Evolutionary conservation across 2,888 invertebrate species (phyloP), one percentile per base, ranked within the genome.

Genomic region (Heliconius ethilla): DNA sequence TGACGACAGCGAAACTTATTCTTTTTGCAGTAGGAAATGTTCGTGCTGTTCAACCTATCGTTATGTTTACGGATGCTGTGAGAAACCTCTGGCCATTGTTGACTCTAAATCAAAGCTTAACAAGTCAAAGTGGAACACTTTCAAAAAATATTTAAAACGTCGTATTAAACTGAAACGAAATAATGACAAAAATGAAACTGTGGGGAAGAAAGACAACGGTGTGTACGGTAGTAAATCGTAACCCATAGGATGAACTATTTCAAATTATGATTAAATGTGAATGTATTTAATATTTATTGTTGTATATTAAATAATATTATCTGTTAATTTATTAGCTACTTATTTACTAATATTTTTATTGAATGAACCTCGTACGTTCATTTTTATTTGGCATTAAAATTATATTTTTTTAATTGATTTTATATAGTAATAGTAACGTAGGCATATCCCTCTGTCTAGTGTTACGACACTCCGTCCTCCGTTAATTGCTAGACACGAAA

Each of bases 51-150:
- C 89, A 1, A 82, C 82, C 10, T 81, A 83, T 67, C 78, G 81
- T n/a, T 85, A 83, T 55, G 76, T 84, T n/a, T 76, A 83, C n/a
- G 83, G 85, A 27, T 82, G 80, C 73, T 83, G 77, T 72, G 84
- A 86, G 70, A 87, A 82, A 83, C 92, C 92, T 6, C 89, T 87
- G 80, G 81, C 83, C 25, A 92, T 92, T 70, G 86, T 85, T 2
- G 90, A 90, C 78, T 92, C 92, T 0, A 77, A 83, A 1, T 86
- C 87, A 5, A 83, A 84, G 62, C 79, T 91, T 18, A 87, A 81
- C 55, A 87, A 87, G 78, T 89, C 89, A 5, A 91, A 87, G 82
- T 91, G 92, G 92, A 84, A 81, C 76, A 79, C 83, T 29, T 84
- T 91, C 25, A 88, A 89, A 79, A 86, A 83, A 11, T 89, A 86